Base-by-base conservation (phyloP, 2,797 vertebrate species). In the Cacajao melanocephalus region DNA sequence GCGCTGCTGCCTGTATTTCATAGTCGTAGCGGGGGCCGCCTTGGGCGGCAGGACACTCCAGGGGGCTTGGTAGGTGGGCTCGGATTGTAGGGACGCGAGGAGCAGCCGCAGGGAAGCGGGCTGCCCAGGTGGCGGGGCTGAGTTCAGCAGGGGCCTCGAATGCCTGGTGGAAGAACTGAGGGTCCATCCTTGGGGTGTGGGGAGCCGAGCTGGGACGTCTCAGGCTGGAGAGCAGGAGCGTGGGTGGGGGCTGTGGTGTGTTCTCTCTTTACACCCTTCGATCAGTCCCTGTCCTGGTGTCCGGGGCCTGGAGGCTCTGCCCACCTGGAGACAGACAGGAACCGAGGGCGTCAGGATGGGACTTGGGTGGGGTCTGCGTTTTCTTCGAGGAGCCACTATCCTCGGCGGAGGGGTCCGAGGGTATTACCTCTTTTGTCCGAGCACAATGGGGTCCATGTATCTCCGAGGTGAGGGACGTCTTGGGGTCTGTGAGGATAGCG, bases 1-100 rank as follows among this genome's bases (percentile, higher is more conserved):
- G 1, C 1, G 1, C 8, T 1, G 3, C 15, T n/a, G 11, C 2
- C 0, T 52, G 14, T 10, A 14, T 20, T 44, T 46, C 22, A 61
- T 48, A 55, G 48, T 48, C 14, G 0, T 26, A 6, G 15, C 14
- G 75, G n/a, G 58, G n/a, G 2, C 76, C 11, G 0, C 7, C 33
- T 20, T 2, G 33, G 67, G 44, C 55, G 17, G 7, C 30, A 0
- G 7, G n/a, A 24, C 17, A 11, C n/a, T 36, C 24, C 4, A 2
- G 8, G 9, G 12, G 19, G 22, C 7, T 41, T 11, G 14, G 55
- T 46, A 70, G 17, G 72, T 10, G 13, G 12, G 26, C n/a, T 39
- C 7, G 3, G 0, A 2, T 50, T 8, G 22, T 44, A 28, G 67
- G 15, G 22, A 64, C 52, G 14, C 4, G 1, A 20, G 79, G 30